Evolutionary conservation across 1,140 invertebrate genomes (phyloP), one percentile per base, ranked within the genome.

Genomic region (Lutraria rhynchaena): DNA sequence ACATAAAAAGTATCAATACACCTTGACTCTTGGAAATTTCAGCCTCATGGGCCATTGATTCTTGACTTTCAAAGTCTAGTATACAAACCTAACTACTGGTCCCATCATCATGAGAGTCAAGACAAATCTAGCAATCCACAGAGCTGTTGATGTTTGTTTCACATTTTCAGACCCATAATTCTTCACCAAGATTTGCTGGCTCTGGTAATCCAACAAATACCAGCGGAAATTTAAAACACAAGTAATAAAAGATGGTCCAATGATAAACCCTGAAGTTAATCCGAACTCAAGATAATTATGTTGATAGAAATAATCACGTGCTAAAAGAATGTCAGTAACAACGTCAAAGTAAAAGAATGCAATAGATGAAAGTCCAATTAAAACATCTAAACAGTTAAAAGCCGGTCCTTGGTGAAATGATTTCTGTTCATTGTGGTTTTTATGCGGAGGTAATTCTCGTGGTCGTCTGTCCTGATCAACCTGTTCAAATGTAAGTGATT

Each of bases 301-400:
- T n/a, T 69, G 53, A 22, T 58, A 27, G 31, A 35, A 80, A 60
- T 80, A 80, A 60, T 80, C 76, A 11, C 49, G 22, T 5, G 76
- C 76, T n/a, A 80, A 35, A 11, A 80, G 44, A 33, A 69, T 58
- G 55, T 80, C 76, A 37, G 76, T 80, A 3, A 80, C 35, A 46
- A 80, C 61, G 19, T 80, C 76, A 80, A 80, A 80, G 57, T 67
- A 80, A 44, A 80, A 80, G 65, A 80, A 80, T 41, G 4, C 76
- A 37, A 80, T 70, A 49, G 76, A 80, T 13, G 63, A 69, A 37
- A 80, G 31, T 53, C 76, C 76, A 5, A 80, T 31, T 19, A 69
- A n/a, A 58, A 80, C 53, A 70, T 80, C 76, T 0, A 80, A 33
- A 41, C 31, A 46, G 19, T 19, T 44, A 67, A 80, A 80, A 31